Base-by-base conservation (phyloP, 1,140 invertebrate genomes). In the Saccostrea echinata region DNA sequence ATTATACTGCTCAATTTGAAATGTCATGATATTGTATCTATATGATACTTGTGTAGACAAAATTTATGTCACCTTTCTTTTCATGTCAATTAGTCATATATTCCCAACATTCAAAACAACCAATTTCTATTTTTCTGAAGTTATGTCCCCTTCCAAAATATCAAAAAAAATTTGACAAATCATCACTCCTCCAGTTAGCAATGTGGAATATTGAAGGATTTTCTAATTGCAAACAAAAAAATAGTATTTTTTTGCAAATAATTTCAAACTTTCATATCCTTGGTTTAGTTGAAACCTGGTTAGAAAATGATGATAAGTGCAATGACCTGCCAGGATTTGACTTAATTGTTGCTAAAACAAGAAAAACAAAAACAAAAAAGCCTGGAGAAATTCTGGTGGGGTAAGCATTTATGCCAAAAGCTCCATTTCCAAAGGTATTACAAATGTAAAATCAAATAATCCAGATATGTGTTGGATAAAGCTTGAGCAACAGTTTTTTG, bases 251-350 rank as follows among this genome's bases (percentile, higher is more conserved):
- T 86, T 9, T 53, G 0, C 3, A 12, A 8, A 30, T 18, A 27
- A 30, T 86, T 33, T 86, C 68, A 55, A 27, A 86, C 9, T 80
- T 86, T n/a, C 35, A 86, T 57, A 55, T 86, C 0, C 51, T 86
- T 18, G 35, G 68, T 18, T 55, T 86, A 53, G 51, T 86, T 21
- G 85, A 86, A 86, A 86, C 68, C 12, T 86, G 85, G 85, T 43
- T 64, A 9, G 55, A 76, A 76, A 61, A 85, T 68, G 24, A 30
- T 53, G 55, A 80, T n/a, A 13, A 33, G 1, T 9, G 4, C 21
- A 12, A 86, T 27, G 18, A n/a, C 52, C 8, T 80, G 3, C 43
- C 64, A 18, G 33, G 68, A 1, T 85, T 35, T 43, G 21, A 24
- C 4, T 21, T n/a, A 51, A 33, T 85, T 35, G 33, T 6, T 12